Conservation (phyloP, 2,888 invertebrate species). For the Dendrolimus houi region DNA sequence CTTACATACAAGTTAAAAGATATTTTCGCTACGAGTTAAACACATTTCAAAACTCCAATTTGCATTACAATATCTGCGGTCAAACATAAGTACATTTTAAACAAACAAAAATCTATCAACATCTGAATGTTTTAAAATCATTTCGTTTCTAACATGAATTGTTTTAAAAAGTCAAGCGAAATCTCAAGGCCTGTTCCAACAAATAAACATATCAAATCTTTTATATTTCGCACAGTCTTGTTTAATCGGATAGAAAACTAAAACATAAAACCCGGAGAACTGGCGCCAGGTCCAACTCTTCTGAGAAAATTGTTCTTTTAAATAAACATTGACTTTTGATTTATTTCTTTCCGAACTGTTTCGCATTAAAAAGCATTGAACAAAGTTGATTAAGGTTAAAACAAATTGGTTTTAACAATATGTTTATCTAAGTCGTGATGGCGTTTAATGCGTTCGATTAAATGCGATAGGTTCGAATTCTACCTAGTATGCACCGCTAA, state of each 20-base stretch:
- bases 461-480: no score
- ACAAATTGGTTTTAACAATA: no score
- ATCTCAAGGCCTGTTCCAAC: not conserved
- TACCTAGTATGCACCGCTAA: no score
- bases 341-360: not conserved
- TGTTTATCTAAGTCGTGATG: no score
- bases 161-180: not conserved
- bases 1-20: no score
- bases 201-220: not conserved
- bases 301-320: not conserved
- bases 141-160: not conserved
- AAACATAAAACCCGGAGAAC: not conserved
- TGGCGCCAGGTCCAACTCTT: not conserved
- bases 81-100: no score
- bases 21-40: no score
- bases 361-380: not conserved
- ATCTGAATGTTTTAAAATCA: not conserved
- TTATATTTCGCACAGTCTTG: not conserved
- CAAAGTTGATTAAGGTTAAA: not conserved
- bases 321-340: not conserved
- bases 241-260: not conserved
- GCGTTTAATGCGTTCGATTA: no score
- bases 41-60: no score
- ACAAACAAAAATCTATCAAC: no score
- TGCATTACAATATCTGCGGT: no score